phyloP scores from a whole-genome alignment of 2,797 vertebrate genomes.

The Hyperoplus immaculatus region DNA sequence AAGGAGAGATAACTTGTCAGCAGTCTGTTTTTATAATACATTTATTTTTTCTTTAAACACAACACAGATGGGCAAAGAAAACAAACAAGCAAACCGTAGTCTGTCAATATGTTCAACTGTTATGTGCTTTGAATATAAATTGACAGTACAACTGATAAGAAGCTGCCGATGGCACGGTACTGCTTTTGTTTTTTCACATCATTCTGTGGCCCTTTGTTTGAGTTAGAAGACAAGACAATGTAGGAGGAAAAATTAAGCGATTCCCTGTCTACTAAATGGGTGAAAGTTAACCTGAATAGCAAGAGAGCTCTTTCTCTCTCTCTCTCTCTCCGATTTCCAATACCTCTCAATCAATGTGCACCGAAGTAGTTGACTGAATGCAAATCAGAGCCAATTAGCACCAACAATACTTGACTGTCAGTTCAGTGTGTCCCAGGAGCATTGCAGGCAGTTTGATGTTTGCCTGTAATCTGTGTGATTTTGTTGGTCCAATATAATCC shows the following conservation, averaged over 20 bases:
- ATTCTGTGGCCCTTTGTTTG: neutral
- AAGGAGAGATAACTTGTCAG: conserved; percentile 5
- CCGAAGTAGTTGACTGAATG: neutral
- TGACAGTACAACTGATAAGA: neutral
- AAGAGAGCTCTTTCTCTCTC: neutral
- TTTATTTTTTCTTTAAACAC: neutral
- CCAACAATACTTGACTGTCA: neutral
- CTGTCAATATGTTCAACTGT: conserved; percentile 16
- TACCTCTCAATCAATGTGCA: neutral
- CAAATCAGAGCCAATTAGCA: neutral
- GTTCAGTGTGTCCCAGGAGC: neutral
- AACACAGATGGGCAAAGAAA: neutral
- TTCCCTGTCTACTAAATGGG: neutral
- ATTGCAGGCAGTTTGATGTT: neutral
- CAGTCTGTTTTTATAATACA: neutral
- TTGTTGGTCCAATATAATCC: neutral
- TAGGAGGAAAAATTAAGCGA: neutral
- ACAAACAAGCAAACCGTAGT: neutral
- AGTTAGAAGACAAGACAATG: neutral
- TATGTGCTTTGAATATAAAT: conserved; percentile 1
- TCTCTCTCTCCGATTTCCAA: neutral
- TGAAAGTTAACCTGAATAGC: neutral
- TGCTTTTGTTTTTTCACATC: neutral
- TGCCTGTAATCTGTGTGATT: neutral
- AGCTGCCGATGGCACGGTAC: neutral